Evolutionary conservation across 2,113 vertebrate genomes (phyloP).

Genomic region (Salvelinus alpinus): DNA sequence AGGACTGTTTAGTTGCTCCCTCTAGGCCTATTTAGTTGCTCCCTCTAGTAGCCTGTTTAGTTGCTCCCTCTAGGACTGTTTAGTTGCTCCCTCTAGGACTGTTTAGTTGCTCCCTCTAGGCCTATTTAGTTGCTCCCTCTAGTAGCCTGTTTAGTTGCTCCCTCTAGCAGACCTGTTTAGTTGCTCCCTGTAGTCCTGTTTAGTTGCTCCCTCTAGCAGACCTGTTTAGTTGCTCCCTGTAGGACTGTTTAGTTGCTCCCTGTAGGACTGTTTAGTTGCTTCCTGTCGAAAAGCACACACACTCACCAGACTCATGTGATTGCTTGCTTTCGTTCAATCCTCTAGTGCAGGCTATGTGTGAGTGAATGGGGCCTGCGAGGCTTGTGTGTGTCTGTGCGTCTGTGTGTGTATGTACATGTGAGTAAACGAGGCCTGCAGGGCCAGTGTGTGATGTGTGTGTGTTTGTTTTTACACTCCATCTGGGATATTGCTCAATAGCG

Average conservation of each 20-base stretch:
- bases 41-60: too few species aligned
- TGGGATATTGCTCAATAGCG: conserved; percentile 32
- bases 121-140: too few species aligned
- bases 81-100: too few species aligned
- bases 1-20: too few species aligned
- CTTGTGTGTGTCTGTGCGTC: conserved; percentile 20
- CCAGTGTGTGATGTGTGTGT: not conserved
- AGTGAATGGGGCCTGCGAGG: not conserved
- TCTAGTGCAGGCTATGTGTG: not conserved
- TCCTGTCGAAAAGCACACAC: not conserved
- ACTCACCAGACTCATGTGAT: not conserved
- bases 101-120: too few species aligned
- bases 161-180: too few species aligned
- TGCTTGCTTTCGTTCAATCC: not conserved
- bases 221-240: too few species aligned
- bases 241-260: not conserved
- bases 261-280: not conserved
- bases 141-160: too few species aligned
- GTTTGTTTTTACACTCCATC: conserved; percentile 18
- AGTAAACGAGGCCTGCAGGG: not conserved
- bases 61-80: too few species aligned
- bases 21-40: too few species aligned
- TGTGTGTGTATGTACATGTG: conserved; percentile 11
- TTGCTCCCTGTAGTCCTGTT: too few species aligned
- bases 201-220: too few species aligned